These are phyloP conservation scores for Epinephelus coioides DNA, from an alignment of 2,797 vertebrate genomes.

Conservation along the genomic window DNA sequence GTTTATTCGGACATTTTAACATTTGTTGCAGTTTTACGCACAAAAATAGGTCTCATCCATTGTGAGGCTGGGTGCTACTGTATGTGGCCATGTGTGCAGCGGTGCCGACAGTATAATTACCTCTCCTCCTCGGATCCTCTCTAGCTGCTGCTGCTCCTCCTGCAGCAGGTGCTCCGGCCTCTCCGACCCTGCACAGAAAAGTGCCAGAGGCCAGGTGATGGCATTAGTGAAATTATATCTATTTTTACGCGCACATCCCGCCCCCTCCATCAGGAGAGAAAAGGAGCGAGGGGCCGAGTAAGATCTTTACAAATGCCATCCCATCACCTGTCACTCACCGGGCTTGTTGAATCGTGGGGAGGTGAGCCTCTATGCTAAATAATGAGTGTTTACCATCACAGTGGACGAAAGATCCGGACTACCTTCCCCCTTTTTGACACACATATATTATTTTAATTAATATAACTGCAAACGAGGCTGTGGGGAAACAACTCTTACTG, in stretches of 20 bases:
- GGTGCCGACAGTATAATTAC: conserved; percentile 57
- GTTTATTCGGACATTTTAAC: conserved; percentile 45
- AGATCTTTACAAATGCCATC: conserved; percentile 60
- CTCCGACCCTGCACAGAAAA: conserved; percentile 60
- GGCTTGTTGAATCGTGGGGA: conserved; percentile 28
- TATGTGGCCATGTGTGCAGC: conserved; percentile 29
- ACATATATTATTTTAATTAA: no score
- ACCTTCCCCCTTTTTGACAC: not conserved
- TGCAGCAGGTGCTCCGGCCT: conserved; percentile 73
- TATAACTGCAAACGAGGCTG: not conserved
- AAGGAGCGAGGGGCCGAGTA: conserved; percentile 19
- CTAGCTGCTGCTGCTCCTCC: conserved; percentile 27
- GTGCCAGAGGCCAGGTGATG: conserved; percentile 74
- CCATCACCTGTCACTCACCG: conserved; percentile 66
- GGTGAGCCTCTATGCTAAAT: conserved; percentile 15
- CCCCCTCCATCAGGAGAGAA: conserved; percentile 49
- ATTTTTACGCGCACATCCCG: conserved; percentile 63
- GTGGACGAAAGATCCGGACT: not conserved
- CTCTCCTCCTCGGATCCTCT: conserved; percentile 27
- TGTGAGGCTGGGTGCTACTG: not conserved
- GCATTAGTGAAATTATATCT: conserved; percentile 72
- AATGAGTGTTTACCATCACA: conserved; percentile 8
- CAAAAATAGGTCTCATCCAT: not conserved
- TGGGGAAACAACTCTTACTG: not conserved
- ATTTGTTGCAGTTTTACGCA: conserved; percentile 16